These are phyloP conservation scores for Leptodactylus fuscus DNA, from an alignment of 2,113 vertebrate species.

Conservation along the genomic window DNA sequence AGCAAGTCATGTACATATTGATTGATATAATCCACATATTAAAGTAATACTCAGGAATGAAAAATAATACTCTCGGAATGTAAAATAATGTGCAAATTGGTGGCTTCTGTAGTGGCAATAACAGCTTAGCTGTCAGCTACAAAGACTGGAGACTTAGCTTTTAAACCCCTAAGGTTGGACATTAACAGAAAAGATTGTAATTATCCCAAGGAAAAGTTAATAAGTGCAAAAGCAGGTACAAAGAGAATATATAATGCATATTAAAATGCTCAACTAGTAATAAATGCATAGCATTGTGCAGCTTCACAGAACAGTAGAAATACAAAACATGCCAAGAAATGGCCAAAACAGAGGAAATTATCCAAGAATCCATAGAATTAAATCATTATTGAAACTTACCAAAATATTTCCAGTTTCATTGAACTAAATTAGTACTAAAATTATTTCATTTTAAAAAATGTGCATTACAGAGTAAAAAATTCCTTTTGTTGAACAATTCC, in stretches of 20 bases:
- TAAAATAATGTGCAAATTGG: constrained; percentile 44
- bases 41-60: constrained; percentile 45
- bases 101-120: constrained; percentile 7
- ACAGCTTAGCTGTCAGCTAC: constrained; percentile 47
- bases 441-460: constrained; percentile 26
- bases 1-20: not conserved
- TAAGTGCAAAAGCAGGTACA: constrained; percentile 45
- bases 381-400: not conserved
- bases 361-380: not conserved
- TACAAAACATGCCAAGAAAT: constrained; percentile 43
- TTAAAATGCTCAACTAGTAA: constrained; percentile 42
- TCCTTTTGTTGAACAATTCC: constrained; percentile 11
- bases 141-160: constrained; percentile 26
- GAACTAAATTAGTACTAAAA: constrained; percentile 24
- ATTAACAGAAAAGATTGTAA: not conserved
- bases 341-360: not conserved
- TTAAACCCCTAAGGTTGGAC: constrained; percentile 10
- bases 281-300: constrained; percentile 51
- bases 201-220: constrained; percentile 6
- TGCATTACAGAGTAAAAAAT: constrained; percentile 36
- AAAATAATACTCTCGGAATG: constrained; percentile 6
- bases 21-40: constrained; percentile 25
- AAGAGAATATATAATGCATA: constrained; percentile 27
- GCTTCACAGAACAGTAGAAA: constrained; percentile 33
- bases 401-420: constrained; percentile 38